Percentiles rank a stretch among this genome's conserved stretches.
These are phyloP conservation scores for Nannospalax galili DNA, from an alignment of 2,113 vertebrate genomes.

Conservation along the genomic window DNA sequence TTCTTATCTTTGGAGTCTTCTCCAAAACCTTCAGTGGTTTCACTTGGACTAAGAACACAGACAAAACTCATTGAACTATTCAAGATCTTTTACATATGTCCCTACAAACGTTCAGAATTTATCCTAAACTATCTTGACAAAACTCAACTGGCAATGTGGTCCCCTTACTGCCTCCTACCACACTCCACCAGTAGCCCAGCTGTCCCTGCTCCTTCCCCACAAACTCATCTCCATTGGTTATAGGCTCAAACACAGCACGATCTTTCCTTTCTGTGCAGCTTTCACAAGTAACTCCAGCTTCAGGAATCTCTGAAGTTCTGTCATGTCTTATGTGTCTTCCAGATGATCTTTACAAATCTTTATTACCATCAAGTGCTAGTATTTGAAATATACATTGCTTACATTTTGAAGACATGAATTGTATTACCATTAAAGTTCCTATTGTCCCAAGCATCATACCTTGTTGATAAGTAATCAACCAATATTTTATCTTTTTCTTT, in stretches of 20 bases:
- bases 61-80: background rate
- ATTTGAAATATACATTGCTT: slow-evolving; percentile 32
- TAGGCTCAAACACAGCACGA: background rate
- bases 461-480: slow-evolving; percentile 15
- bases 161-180: background rate
- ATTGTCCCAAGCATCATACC: background rate
- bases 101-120: background rate
- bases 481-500: slow-evolving; percentile 39
- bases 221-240: background rate
- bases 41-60: slow-evolving; percentile 2
- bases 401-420: slow-evolving; percentile 3
- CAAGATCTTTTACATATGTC: background rate
- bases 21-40: slow-evolving; percentile 3
- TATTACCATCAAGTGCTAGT: background rate
- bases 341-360: background rate
- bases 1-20: background rate
- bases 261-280: background rate
- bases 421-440: slow-evolving; percentile 12
- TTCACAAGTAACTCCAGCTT: background rate
- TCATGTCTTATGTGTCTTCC: background rate
- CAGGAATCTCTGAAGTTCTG: background rate
- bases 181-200: background rate
- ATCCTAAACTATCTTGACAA: background rate
- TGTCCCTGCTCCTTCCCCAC: background rate
- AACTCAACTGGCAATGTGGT: background rate